A percentile compares a stretch with the other conserved stretches of the same genome.
These are phyloP conservation scores for Cuniculus paca DNA, from an alignment of 2,797 vertebrate species.

Conservation along the genomic window DNA sequence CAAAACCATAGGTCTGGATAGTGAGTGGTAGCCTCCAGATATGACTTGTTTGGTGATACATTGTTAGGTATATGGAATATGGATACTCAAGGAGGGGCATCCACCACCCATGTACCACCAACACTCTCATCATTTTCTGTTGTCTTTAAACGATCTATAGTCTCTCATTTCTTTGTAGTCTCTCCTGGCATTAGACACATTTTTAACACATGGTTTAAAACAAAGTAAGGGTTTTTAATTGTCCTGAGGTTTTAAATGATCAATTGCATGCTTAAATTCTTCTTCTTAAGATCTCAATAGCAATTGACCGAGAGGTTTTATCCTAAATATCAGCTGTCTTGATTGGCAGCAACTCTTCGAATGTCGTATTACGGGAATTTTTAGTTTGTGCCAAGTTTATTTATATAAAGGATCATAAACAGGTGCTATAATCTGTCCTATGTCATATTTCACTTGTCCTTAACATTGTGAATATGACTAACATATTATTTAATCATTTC, in stretches of 20 bases:
- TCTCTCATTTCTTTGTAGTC: neutral
- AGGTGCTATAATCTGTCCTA: neutral
- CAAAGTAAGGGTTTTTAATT: conserved; percentile 16
- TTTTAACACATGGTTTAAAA: neutral
- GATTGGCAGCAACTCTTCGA: neutral
- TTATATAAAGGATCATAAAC: neutral
- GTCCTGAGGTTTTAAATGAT: conserved; percentile 33
- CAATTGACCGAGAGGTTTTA: neutral
- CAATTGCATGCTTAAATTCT: neutral
- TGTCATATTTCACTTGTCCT: neutral
- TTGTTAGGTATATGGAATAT: neutral
- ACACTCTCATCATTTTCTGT: neutral
- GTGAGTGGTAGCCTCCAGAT: neutral
- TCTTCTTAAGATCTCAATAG: neutral
- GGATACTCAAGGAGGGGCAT: neutral
- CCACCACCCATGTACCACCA: neutral
- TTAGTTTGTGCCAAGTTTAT: neutral
- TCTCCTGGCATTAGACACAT: neutral
- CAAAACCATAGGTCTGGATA: neutral
- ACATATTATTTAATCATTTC: neutral
- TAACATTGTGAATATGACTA: neutral
- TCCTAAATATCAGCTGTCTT: neutral
- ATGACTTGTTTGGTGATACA: neutral
- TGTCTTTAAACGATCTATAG: neutral
- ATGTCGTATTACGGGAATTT: neutral